Evolutionary conservation across 35 echinoderm and acorn worm genomes (phyloP).

Genomic region (Patiria miniata): DNA sequence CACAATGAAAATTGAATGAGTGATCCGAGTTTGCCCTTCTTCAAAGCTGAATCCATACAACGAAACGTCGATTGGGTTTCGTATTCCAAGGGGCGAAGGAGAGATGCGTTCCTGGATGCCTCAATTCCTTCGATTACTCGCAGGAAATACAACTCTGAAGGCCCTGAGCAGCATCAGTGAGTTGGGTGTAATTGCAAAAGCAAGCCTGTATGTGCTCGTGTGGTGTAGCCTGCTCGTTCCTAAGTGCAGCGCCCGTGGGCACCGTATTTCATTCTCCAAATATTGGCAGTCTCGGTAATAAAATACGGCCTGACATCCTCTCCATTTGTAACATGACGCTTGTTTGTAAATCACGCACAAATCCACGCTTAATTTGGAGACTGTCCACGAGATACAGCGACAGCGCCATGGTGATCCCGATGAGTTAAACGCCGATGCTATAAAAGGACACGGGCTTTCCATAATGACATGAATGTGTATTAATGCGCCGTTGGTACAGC

Average conservation of each 20-base stretch:
- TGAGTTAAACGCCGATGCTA: no score
- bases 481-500: not conserved
- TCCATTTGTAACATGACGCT: slow-evolving; percentile 24
- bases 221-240: not conserved
- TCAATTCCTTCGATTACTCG: slow-evolving; percentile 3
- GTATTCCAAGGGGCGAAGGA: not conserved
- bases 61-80: slow-evolving; percentile 11
- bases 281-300: slow-evolving; percentile 22
- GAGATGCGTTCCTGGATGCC: not conserved
- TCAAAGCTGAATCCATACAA: slow-evolving; percentile 11
- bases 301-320: slow-evolving; percentile 24
- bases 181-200: slow-evolving; percentile 2
- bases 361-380: slow-evolving; percentile 20
- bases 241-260: slow-evolving; percentile 19
- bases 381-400: not conserved
- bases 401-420: not conserved
- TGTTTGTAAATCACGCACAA: slow-evolving; percentile 16
- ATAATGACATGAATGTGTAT: slow-evolving; percentile 2
- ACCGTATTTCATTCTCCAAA: slow-evolving; percentile 18
- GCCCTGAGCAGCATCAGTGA: not conserved
- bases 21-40: not conserved
- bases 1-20: slow-evolving; percentile 16
- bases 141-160: not conserved
- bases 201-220: not conserved
- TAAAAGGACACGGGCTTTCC: no score